Conservation (phyloP, 2,888 invertebrate species). For the Callosobruchus maculatus region DNA sequence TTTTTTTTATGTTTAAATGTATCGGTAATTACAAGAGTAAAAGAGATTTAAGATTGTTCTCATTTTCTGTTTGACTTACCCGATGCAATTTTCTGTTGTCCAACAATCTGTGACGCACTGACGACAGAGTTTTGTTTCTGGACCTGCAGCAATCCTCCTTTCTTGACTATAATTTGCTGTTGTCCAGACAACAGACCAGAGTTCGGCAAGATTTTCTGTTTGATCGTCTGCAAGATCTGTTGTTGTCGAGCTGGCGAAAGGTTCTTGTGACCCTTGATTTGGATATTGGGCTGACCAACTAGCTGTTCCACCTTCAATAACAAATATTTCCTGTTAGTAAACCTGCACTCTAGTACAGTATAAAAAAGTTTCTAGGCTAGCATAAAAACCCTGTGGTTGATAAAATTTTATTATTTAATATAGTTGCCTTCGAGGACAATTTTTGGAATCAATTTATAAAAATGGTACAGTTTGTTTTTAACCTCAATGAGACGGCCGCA, state of each 20-base stretch:
- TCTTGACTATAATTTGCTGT: conserved; percentile 51
- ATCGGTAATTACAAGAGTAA: no score
- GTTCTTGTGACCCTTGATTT: conserved; percentile 37
- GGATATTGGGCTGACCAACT: conserved; percentile 30
- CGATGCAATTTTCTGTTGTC: conserved; percentile 19
- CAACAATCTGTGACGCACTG: conserved; percentile 18
- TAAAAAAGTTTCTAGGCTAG: no score
- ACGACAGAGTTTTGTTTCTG: conserved; percentile 21
- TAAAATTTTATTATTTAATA: no score
- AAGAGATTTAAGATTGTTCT: no score
- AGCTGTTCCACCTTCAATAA: conserved; percentile 28
- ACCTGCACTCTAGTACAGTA: no score
- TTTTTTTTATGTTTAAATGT: no score
- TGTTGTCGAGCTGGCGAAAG: conserved; percentile 48
- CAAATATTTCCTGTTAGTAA: no score
- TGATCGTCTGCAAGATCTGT: conserved; percentile 49
- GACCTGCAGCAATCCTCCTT: conserved; percentile 27
- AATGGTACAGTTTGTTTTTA: no score
- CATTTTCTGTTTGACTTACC: conserved; percentile 10
- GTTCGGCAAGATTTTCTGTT: conserved; percentile 45
- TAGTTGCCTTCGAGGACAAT: no score
- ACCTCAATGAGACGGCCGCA: no score
- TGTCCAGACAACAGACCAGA: conserved; percentile 41
- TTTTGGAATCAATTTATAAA: no score
- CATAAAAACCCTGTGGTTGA: no score